Evolutionary conservation across 2,797 vertebrate genomes (phyloP).

Genomic region (Silurus lanzhouensis): DNA sequence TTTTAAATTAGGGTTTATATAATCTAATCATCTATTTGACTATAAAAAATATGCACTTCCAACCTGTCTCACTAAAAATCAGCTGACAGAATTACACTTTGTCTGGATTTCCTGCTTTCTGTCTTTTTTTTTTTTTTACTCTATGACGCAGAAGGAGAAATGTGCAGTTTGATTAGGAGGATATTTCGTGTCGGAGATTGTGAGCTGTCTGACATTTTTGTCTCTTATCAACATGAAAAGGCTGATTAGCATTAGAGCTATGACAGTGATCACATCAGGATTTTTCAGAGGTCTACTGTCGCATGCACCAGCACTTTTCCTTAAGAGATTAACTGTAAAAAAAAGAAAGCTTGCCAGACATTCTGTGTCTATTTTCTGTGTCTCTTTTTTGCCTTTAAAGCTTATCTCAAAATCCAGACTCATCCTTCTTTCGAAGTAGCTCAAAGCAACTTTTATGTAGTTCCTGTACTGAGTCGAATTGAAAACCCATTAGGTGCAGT

Average conservation of each 20-base stretch:
- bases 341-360: slow-evolving; percentile 10
- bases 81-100: slow-evolving; percentile 6
- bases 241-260: slow-evolving; percentile 21
- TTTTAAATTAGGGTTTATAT: no score
- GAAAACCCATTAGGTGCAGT: slow-evolving; percentile 15
- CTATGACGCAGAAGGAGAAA: not conserved
- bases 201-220: slow-evolving; percentile 21
- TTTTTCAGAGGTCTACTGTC: not conserved
- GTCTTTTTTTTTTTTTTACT: not conserved
- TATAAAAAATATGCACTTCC: not conserved
- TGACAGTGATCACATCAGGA: slow-evolving; percentile 24
- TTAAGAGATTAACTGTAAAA: slow-evolving; percentile 27
- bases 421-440: slow-evolving; percentile 26
- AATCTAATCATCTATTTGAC: no score
- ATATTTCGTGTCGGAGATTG: slow-evolving; percentile 15
- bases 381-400: slow-evolving; percentile 4
- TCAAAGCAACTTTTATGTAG: slow-evolving; percentile 18
- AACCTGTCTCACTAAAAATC: not conserved
- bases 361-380: slow-evolving; percentile 21
- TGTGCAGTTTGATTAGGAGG: slow-evolving; percentile 6
- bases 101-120: slow-evolving; percentile 2
- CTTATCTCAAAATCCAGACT: slow-evolving; percentile 35
- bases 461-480: not conserved
- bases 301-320: slow-evolving; percentile 27
- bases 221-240: slow-evolving; percentile 33